Evolutionary conservation across 2,797 vertebrate genomes (phyloP).

Genomic region (Salarias fasciatus): DNA sequence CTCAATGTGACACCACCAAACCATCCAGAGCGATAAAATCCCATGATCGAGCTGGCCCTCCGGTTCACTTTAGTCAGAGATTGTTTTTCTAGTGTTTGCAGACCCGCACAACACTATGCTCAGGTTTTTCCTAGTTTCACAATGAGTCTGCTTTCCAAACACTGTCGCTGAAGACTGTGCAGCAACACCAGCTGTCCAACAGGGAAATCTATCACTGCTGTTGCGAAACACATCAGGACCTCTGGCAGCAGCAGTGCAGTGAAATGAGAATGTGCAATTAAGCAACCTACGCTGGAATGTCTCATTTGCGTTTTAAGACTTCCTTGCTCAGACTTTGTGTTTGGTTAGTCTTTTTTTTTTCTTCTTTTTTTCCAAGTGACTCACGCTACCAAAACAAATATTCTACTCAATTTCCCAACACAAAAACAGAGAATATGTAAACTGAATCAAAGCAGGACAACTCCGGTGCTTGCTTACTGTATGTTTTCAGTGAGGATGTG

Average conservation of each 20-base stretch:
- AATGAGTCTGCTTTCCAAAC: constrained; percentile 55
- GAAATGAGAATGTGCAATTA: constrained; percentile 54
- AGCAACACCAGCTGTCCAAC: constrained; percentile 31
- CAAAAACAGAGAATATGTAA: constrained; percentile 39
- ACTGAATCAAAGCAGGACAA: constrained; percentile 34
- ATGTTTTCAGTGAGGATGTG: constrained; percentile 28
- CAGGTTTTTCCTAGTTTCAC: constrained; percentile 53
- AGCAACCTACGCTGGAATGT: constrained; percentile 58
- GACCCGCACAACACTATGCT: constrained; percentile 27
- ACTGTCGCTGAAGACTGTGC: constrained; percentile 14
- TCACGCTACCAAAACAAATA: constrained; percentile 60
- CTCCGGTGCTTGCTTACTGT: constrained; percentile 21
- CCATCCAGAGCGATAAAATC: neutral
- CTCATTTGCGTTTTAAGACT: constrained; percentile 57
- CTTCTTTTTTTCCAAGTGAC: too few species aligned
- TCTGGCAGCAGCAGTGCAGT: constrained; percentile 37
- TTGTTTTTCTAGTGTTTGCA: constrained; percentile 26
- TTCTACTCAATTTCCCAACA: constrained; percentile 51
- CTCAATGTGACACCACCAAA: constrained; percentile 6
- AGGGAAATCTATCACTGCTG: constrained; percentile 58
- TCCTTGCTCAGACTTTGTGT: constrained; percentile 59
- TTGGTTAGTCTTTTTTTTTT: constrained; percentile 54
- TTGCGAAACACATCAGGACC: constrained; percentile 55
- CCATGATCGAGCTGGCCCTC: neutral
- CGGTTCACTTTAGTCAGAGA: neutral